These are phyloP conservation scores for Alosa alosa DNA, from an alignment of 2,113 vertebrate species.

Conservation along the genomic window DNA sequence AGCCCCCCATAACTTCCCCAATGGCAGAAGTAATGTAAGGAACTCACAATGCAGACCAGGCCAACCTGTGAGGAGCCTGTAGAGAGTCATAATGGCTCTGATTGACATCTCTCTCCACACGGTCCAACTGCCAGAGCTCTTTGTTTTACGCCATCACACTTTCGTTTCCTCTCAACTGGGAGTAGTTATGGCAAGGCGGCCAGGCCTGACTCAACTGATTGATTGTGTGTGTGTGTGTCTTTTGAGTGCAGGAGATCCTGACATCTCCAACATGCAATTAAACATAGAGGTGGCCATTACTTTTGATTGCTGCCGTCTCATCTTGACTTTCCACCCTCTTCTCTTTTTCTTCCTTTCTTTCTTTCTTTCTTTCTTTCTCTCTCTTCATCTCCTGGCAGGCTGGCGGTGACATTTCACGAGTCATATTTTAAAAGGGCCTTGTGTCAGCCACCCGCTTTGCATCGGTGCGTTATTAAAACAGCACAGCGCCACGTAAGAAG, in stretches of 20 bases:
- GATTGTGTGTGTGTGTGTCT: neutral
- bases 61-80: neutral
- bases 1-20: neutral
- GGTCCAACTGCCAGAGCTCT: neutral
- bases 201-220: neutral
- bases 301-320: neutral
- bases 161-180: neutral
- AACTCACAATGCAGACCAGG: neutral
- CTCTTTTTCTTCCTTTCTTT: neutral
- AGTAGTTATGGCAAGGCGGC: neutral
- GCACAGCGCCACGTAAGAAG: neutral
- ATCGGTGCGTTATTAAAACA: slow-evolving; percentile 1
- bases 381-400: neutral
- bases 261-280: slow-evolving; percentile 21
- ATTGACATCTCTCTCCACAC: neutral
- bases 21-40: neutral
- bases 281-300: neutral
- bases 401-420: neutral
- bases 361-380: neutral
- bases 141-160: slow-evolving; percentile 39
- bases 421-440: neutral
- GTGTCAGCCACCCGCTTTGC: neutral
- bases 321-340: neutral
- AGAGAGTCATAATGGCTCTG: slow-evolving; percentile 34
- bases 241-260: neutral